These are phyloP conservation scores for Hippasteria phrygiana DNA, from an alignment of 53 echinoderm and acorn worm genomes.

Conservation along the genomic window DNA sequence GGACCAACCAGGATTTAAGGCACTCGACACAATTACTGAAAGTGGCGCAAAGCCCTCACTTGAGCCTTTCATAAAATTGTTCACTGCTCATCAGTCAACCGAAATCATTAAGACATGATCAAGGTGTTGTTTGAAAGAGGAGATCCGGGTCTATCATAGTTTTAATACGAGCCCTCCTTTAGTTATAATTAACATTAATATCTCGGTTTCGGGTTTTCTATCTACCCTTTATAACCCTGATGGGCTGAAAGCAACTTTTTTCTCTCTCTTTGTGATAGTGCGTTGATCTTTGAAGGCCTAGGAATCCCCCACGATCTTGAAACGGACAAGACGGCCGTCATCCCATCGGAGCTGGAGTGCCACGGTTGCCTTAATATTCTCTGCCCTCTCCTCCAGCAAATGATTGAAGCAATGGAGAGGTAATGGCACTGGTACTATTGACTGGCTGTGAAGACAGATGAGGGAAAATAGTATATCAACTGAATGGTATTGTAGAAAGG, in stretches of 20 bases:
- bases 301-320: constrained; percentile 49
- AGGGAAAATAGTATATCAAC: not conserved
- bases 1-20: no score
- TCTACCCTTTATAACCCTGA: not conserved
- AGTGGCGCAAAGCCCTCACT: no score
- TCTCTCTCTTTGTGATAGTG: not conserved
- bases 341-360: constrained; percentile 34
- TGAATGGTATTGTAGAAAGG: not conserved
- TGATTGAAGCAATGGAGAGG: constrained; percentile 36
- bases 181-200: no score
- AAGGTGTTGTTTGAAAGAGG: no score
- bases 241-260: not conserved
- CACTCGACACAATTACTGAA: no score
- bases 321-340: constrained; percentile 13
- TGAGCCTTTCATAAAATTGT: no score
- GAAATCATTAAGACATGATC: no score
- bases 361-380: constrained; percentile 33
- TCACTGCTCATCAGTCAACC: no score
- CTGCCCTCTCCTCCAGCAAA: constrained; percentile 32
- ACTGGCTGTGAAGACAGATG: not conserved
- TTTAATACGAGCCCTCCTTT: no score
- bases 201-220: no score
- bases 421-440: not conserved
- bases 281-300: constrained; percentile 50
- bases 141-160: no score